These are phyloP conservation scores for Lepidurus arcticus DNA, from an alignment of 1,140 invertebrate species.

Conservation along the genomic window DNA sequence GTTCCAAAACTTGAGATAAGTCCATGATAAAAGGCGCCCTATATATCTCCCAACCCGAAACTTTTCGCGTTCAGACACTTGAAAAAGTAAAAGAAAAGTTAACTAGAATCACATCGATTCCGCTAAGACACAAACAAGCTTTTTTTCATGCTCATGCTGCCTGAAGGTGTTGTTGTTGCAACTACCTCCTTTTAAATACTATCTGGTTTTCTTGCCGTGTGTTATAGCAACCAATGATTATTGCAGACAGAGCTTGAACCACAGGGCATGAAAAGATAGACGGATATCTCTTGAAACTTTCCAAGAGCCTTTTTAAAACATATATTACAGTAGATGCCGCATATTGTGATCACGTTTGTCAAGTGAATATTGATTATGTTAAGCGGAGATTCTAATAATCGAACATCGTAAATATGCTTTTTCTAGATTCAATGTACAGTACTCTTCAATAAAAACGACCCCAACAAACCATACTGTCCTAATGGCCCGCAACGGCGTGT, in stretches of 20 bases:
- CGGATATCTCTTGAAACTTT: background rate
- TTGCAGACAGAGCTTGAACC: background rate
- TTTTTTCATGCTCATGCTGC: background rate
- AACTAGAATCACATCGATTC: conserved; percentile 19
- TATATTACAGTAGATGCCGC: too few species aligned
- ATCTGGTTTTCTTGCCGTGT: background rate
- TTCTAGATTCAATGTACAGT: too few species aligned
- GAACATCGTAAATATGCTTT: too few species aligned
- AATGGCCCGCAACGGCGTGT: too few species aligned
- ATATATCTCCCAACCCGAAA: conserved; percentile 1
- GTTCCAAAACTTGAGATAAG: conserved; percentile 22
- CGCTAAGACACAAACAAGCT: background rate
- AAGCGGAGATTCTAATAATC: too few species aligned
- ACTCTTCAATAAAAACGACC: too few species aligned
- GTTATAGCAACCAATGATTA: background rate
- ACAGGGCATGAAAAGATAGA: background rate
- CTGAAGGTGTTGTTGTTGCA: background rate
- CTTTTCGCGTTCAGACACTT: background rate
- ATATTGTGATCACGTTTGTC: too few species aligned
- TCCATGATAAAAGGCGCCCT: conserved; percentile 2
- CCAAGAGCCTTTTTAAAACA: background rate
- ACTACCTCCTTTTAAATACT: background rate
- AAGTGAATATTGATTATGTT: too few species aligned
- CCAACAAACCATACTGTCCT: too few species aligned
- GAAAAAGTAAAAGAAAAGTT: background rate